These are phyloP conservation scores for Cotesia glomerata DNA, from an alignment of 1,140 invertebrate species.

Conservation along the genomic window DNA sequence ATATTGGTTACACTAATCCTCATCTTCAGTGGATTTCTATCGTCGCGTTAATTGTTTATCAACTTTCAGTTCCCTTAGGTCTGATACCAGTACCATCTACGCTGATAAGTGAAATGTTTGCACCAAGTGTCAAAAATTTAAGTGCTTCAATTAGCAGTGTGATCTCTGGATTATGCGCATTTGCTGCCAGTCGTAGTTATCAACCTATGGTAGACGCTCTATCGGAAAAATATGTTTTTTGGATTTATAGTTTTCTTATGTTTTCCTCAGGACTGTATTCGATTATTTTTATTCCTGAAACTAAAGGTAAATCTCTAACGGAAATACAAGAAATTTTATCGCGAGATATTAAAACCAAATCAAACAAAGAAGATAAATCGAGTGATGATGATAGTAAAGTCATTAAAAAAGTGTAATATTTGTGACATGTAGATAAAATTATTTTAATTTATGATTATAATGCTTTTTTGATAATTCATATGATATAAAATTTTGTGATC, in stretches of 20 bases:
- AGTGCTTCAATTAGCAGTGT: slow-evolving; percentile 75
- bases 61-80: slow-evolving; percentile 72
- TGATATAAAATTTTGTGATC: no score
- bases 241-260: slow-evolving; percentile 74
- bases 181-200: slow-evolving; percentile 78
- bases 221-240: slow-evolving; percentile 74
- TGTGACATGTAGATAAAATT: no score
- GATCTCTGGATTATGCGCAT: slow-evolving; percentile 75
- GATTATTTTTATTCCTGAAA: slow-evolving; percentile 75
- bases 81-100: slow-evolving; percentile 75
- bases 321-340: slow-evolving; percentile 46
- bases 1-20: slow-evolving; percentile 48
- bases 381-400: no score
- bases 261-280: slow-evolving; percentile 70
- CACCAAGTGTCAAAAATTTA: slow-evolving; percentile 72
- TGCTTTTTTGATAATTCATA: no score
- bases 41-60: slow-evolving; percentile 68
- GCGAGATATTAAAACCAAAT: background rate
- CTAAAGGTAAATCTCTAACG: slow-evolving; percentile 77
- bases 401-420: no score
- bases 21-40: slow-evolving; percentile 66
- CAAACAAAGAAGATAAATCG: no score
- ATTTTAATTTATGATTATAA: no score
- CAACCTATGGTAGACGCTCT: slow-evolving; percentile 68
- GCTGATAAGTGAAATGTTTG: slow-evolving; percentile 77